Evolutionary conservation across 2,113 vertebrate genomes (phyloP).

Genomic region (Zosterops japonicus): DNA sequence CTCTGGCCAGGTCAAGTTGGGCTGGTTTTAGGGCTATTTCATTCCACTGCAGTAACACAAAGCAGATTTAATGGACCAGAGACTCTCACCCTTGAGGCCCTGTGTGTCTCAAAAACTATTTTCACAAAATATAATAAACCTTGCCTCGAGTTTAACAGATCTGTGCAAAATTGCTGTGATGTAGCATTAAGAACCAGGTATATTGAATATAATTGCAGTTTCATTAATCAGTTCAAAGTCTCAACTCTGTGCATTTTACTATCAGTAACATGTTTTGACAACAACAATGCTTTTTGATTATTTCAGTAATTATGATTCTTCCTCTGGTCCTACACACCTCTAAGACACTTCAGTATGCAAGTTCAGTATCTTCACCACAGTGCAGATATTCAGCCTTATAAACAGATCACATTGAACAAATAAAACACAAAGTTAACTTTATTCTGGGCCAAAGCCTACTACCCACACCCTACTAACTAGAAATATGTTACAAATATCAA

Average conservation of each 20-base stretch:
- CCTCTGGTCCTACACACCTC: background rate
- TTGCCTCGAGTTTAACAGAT: background rate
- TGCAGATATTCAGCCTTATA: background rate
- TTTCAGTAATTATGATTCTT: background rate
- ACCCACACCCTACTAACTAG: background rate
- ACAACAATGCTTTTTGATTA: background rate
- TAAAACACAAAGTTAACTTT: background rate
- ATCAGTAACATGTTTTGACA: background rate
- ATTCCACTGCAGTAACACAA: background rate
- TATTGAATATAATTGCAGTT: background rate
- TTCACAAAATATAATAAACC: background rate
- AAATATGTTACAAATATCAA: background rate
- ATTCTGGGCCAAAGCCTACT: background rate
- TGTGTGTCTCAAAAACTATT: background rate
- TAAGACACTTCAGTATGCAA: background rate
- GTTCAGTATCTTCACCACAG: background rate
- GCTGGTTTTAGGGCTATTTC: background rate
- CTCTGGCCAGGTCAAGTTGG: background rate
- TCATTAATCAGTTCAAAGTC: background rate
- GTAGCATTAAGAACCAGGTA: background rate
- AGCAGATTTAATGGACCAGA: background rate
- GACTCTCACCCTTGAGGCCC: background rate
- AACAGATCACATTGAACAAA: background rate
- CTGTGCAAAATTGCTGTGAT: background rate
- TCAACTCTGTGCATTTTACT: background rate